phyloP scores from a whole-genome alignment of 1,140 invertebrate genomes.

The Penaeus indicus region DNA sequence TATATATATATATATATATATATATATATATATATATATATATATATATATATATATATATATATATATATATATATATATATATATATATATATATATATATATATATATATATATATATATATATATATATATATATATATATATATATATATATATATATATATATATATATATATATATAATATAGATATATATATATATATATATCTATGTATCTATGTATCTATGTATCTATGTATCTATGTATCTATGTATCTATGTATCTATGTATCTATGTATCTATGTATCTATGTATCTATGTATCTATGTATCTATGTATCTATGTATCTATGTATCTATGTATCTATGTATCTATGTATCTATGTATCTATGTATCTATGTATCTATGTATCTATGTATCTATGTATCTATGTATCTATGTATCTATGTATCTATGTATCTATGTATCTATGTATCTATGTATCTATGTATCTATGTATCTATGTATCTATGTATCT shows the following conservation, averaged over 20 bases:
- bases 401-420: too few species aligned
- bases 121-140: conserved; percentile 30
- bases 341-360: too few species aligned
- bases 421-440: too few species aligned
- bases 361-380: too few species aligned
- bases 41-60: neutral
- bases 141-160: neutral
- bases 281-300: neutral
- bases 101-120: conserved; percentile 43
- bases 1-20: too few species aligned
- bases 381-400: too few species aligned
- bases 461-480: too few species aligned
- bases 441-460: too few species aligned
- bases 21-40: too few species aligned
- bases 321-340: too few species aligned
- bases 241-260: neutral
- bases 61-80: conserved; percentile 20
- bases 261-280: neutral
- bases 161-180: neutral
- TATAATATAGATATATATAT: neutral
- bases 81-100: conserved; percentile 35
- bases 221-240: neutral
- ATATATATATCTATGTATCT: neutral
- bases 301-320: neutral
- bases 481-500: too few species aligned